These are phyloP conservation scores for Neogobius melanostomus DNA, from an alignment of 2,113 vertebrate genomes.

Conservation along the genomic window DNA sequence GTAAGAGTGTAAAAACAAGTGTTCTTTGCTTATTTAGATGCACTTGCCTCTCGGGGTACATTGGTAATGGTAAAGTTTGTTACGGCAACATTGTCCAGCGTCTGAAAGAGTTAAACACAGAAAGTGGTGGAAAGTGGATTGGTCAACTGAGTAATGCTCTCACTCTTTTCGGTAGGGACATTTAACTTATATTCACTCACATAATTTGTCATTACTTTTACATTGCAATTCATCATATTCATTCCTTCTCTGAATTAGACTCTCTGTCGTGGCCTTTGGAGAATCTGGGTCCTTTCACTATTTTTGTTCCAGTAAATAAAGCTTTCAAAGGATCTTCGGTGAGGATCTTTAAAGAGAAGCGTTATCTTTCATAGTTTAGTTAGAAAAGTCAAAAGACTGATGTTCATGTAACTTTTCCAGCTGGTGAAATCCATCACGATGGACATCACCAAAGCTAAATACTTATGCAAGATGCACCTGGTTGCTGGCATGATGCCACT, in stretches of 20 bases:
- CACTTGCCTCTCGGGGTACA: constrained; percentile 78
- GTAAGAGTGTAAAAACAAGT: background rate
- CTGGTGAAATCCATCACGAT: constrained; percentile 78
- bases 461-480: constrained; percentile 88
- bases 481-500: constrained; percentile 81
- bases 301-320: constrained; percentile 85
- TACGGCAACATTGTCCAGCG: constrained; percentile 86
- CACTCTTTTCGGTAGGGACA: constrained; percentile 79
- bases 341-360: constrained; percentile 21
- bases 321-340: constrained; percentile 77
- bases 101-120: constrained; percentile 80
- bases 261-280: constrained; percentile 83
- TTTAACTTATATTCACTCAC: too few relatives aligned
- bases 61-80: constrained; percentile 84
- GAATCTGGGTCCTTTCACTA: constrained; percentile 86
- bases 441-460: constrained; percentile 70
- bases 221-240: background rate
- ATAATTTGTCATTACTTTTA: background rate
- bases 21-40: constrained; percentile 74
- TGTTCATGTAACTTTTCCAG: background rate
- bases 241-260: constrained; percentile 60
- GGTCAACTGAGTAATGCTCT: constrained; percentile 84
- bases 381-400: background rate
- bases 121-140: constrained; percentile 81
- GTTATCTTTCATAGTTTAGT: background rate